Evolutionary conservation across 2,113 vertebrate species (phyloP).

Genomic region (Crypturellus undulatus): DNA sequence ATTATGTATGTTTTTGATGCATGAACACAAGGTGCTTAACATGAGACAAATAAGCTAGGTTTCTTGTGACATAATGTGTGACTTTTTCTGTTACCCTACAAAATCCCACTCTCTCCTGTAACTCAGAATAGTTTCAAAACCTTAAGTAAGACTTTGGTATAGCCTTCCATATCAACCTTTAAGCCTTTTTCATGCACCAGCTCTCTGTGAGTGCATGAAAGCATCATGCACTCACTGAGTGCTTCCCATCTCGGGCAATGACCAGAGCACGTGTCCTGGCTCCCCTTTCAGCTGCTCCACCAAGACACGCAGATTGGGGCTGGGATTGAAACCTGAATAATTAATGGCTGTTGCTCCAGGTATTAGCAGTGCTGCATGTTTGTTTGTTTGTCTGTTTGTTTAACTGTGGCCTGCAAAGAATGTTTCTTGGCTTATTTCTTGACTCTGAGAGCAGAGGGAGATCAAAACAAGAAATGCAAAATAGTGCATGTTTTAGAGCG

Average conservation of each 20-base stretch:
- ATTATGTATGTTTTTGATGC: background rate
- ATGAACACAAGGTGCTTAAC: background rate
- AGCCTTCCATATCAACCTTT: background rate
- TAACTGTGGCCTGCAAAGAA: background rate
- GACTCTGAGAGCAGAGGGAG: background rate
- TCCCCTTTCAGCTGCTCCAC: background rate
- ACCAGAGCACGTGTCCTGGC: background rate
- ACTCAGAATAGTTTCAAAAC: background rate
- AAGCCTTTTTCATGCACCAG: background rate
- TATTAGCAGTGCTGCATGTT: background rate
- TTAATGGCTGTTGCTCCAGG: background rate
- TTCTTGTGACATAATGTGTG: background rate
- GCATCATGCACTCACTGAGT: background rate
- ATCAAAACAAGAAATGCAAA: background rate
- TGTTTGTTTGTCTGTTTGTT: background rate
- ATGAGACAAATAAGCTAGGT: background rate
- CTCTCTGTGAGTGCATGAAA: background rate
- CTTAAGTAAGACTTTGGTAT: background rate
- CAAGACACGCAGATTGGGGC: background rate
- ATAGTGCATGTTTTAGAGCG: background rate
- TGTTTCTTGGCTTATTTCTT: constrained; percentile 16
- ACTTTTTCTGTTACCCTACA: background rate
- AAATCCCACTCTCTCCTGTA: background rate
- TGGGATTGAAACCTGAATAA: background rate
- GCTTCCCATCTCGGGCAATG: background rate